Evolutionary conservation across 2,113 vertebrate genomes (phyloP).

Genomic region (Equus quagga): DNA sequence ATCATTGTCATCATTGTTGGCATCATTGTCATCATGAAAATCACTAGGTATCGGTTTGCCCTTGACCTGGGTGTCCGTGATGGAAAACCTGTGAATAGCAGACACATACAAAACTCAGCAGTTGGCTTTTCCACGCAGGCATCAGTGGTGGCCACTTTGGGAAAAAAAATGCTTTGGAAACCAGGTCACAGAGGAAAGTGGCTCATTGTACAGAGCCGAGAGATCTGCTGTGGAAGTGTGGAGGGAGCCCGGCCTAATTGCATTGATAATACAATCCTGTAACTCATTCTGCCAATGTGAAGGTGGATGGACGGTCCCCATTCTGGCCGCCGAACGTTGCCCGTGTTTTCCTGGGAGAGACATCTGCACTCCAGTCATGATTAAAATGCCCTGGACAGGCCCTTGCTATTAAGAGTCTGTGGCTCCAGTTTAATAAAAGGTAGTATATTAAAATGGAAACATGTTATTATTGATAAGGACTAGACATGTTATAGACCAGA

Average conservation of each 20-base stretch:
- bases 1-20: fast-evolving
- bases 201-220: not conserved
- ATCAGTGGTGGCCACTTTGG: not conserved
- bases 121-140: not conserved
- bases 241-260: constrained; percentile 57
- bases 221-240: not conserved
- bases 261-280: constrained; percentile 58
- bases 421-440: constrained; percentile 71
- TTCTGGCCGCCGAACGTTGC: not conserved
- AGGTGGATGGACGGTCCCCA: constrained; percentile 27
- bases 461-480: constrained; percentile 58
- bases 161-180: constrained; percentile 32
- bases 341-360: constrained; percentile 65
- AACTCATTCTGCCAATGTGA: constrained; percentile 58
- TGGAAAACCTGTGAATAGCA: not conserved
- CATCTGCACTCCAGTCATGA: constrained; percentile 45
- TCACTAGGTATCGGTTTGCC: fast-evolving
- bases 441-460: constrained; percentile 74
- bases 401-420: constrained; percentile 52
- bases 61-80: too few relatives aligned
- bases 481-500: not conserved
- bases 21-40: fast-evolving
- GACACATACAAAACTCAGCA: fast-evolving
- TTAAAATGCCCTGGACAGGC: constrained; percentile 62
- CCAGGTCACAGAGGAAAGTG: constrained; percentile 61